phyloP scores from a whole-genome alignment of 2,888 invertebrate genomes.

The Drosophila quinaria region DNA sequence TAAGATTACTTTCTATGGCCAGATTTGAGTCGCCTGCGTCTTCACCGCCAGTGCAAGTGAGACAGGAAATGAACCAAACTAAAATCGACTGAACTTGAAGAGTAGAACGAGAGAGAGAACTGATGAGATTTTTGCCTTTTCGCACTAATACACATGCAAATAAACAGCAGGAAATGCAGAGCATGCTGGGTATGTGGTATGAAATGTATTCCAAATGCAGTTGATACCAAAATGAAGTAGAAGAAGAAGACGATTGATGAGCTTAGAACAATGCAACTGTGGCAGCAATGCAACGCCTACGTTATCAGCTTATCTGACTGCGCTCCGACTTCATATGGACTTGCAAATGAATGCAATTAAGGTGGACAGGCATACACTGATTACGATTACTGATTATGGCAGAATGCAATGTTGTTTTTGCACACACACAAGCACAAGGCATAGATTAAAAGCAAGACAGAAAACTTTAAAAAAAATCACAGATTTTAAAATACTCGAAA shows the following conservation, averaged over 20 bases:
- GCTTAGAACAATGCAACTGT: conserved; percentile 60
- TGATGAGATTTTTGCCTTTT: conserved; percentile 53
- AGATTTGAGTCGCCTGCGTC: conserved; percentile 56
- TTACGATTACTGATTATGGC: background rate
- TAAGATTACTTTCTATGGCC: conserved; percentile 80
- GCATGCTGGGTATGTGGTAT: conserved; percentile 9
- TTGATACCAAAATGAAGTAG: conserved; percentile 15
- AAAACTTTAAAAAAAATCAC: background rate
- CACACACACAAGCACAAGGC: background rate
- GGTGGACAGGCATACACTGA: background rate
- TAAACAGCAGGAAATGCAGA: conserved; percentile 15
- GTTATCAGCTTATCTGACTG: conserved; percentile 55
- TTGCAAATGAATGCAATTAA: conserved; percentile 5
- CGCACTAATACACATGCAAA: conserved; percentile 29
- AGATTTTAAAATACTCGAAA: too few species aligned
- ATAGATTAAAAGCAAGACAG: background rate
- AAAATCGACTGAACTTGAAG: conserved; percentile 14
- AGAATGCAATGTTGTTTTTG: background rate
- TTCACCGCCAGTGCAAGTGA: conserved; percentile 12
- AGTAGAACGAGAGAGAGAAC: background rate
- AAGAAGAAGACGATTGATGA: conserved; percentile 75
- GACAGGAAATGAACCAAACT: conserved; percentile 7
- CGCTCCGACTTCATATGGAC: conserved; percentile 6
- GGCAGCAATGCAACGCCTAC: conserved; percentile 34
- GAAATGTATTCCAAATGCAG: conserved; percentile 9